These are phyloP conservation scores for Chrysolina haemoptera DNA, from an alignment of 2,888 invertebrate species.

Conservation along the genomic window DNA sequence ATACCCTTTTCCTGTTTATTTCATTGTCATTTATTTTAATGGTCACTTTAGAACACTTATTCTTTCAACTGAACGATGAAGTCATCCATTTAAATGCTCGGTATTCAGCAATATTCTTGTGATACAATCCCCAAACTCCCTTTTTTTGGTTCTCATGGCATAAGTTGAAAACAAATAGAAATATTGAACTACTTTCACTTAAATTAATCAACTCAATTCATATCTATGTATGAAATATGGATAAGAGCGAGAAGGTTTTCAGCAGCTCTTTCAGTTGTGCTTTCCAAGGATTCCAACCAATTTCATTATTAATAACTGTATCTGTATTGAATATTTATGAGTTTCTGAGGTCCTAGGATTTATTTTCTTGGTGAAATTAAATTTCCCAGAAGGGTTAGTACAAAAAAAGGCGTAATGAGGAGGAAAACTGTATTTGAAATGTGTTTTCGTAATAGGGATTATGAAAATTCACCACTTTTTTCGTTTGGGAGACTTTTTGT, in stretches of 20 bases:
- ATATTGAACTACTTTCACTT: conserved; percentile 1
- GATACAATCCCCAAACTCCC: too few species aligned
- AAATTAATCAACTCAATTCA: neutral
- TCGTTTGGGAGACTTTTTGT: too few species aligned
- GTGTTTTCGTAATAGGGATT: too few species aligned
- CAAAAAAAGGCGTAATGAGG: neutral
- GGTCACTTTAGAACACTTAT: too few species aligned
- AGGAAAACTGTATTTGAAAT: neutral
- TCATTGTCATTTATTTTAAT: too few species aligned
- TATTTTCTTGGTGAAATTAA: neutral
- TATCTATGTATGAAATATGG: neutral
- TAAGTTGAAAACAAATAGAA: neutral
- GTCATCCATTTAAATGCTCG: too few species aligned
- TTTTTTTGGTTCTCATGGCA: too few species aligned
- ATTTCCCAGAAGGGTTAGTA: too few species aligned
- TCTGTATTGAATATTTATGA: neutral
- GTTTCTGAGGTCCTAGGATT: neutral
- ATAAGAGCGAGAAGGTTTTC: conserved; percentile 1
- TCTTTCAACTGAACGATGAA: too few species aligned
- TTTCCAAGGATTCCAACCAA: neutral
- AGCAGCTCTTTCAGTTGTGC: conserved; percentile 4
- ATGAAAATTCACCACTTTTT: too few species aligned
- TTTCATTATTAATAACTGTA: conserved; percentile 16
- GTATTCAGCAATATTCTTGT: too few species aligned
- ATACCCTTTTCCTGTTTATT: too few species aligned